phyloP scores from a whole-genome alignment of 2,888 invertebrate species.

The Nesidiocoris tenuis region DNA sequence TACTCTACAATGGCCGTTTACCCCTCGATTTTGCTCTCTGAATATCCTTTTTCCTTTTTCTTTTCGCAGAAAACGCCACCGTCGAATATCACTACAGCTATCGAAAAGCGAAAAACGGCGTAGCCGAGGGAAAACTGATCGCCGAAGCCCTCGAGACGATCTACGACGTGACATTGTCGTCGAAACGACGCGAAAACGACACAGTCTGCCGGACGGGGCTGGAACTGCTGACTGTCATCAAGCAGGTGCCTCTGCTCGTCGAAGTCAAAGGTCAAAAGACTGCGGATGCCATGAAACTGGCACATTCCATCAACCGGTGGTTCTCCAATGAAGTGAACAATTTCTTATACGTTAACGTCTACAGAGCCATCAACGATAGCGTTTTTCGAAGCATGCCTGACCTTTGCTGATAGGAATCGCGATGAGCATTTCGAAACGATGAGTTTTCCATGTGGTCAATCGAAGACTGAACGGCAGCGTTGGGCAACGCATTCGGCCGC shows the following conservation, averaged over 20 bases:
- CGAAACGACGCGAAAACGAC: slow-evolving; percentile 17
- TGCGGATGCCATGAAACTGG: slow-evolving; percentile 27
- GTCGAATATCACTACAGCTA: slow-evolving; percentile 30
- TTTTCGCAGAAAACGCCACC: slow-evolving; percentile 21
- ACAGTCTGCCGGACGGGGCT: slow-evolving; percentile 21
- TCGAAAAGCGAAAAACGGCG: slow-evolving; percentile 18
- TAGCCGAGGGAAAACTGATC: slow-evolving; percentile 26
- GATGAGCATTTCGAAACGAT: no score
- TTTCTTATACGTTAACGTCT: slow-evolving; percentile 30
- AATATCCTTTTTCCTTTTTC: background rate
- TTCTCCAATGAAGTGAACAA: slow-evolving; percentile 35
- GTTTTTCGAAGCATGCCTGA: background rate
- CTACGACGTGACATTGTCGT: slow-evolving; percentile 27
- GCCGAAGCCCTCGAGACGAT: slow-evolving; percentile 30
- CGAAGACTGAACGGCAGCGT: no score
- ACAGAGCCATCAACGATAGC: slow-evolving; percentile 12
- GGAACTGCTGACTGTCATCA: slow-evolving; percentile 28
- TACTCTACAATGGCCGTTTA: background rate
- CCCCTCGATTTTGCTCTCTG: no score
- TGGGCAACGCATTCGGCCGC: no score
- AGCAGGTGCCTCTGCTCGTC: slow-evolving; percentile 30
- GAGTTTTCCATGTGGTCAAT: no score
- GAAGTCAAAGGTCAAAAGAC: slow-evolving; percentile 27
- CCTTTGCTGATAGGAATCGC: no score
- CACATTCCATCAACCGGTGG: slow-evolving; percentile 31